Conservation (phyloP, 1,140 invertebrate species). For the Cepaea nemoralis region DNA sequence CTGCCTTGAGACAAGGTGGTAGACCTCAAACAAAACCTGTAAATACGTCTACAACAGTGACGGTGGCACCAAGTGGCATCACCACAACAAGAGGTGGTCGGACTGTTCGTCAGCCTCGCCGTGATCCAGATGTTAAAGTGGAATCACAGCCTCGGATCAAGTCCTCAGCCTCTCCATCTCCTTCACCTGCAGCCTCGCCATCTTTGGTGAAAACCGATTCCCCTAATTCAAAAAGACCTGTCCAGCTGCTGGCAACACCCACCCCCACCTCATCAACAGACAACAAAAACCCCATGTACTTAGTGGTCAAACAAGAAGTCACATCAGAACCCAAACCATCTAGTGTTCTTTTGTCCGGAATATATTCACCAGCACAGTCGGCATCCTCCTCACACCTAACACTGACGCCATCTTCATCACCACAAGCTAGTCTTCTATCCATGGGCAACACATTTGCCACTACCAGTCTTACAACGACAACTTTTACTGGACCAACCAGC, state of each 20-base stretch:
- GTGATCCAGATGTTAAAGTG: not conserved
- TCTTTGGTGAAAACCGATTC: not conserved
- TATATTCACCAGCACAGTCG: not conserved
- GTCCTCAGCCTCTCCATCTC: not conserved
- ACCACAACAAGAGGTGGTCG: constrained; percentile 42
- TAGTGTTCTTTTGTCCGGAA: not conserved
- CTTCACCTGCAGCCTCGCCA: not conserved
- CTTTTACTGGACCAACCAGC: not conserved
- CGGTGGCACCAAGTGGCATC: constrained; percentile 7
- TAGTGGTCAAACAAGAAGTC: not conserved
- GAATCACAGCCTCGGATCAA: not conserved
- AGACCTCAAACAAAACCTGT: not conserved
- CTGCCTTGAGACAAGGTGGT: not conserved
- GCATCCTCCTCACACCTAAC: not conserved
- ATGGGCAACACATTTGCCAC: constrained; percentile 23
- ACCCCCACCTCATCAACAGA: not conserved
- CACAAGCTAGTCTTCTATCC: not conserved
- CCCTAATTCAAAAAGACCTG: not conserved
- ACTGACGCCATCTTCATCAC: not conserved
- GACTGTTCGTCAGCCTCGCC: constrained; percentile 37
- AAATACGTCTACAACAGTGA: not conserved
- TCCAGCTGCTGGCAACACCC: not conserved
- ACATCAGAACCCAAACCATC: constrained; percentile 14
- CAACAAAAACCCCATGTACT: not conserved
- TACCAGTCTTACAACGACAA: constrained; percentile 2